Evolutionary conservation across 2,797 vertebrate genomes (phyloP).

Genomic region (Hemitrygon akajei): DNA sequence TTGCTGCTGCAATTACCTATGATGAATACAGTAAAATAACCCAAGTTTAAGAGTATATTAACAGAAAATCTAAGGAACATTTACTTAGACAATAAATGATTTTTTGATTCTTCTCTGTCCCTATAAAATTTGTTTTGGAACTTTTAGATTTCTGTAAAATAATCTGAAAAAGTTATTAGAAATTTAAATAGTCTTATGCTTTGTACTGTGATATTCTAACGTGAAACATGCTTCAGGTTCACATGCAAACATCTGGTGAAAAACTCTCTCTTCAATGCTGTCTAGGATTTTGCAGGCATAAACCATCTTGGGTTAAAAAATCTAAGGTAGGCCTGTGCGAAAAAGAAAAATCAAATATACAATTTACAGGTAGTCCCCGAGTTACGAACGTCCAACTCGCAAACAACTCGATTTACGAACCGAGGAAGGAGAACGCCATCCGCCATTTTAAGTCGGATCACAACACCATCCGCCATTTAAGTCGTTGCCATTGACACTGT

Average conservation of each 20-base stretch:
- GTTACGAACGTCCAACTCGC: too few species aligned
- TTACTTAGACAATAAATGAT: too few species aligned
- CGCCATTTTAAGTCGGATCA: too few species aligned
- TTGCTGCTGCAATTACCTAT: slow-evolving; percentile 90
- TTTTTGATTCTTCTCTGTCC: neutral
- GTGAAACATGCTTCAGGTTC: neutral
- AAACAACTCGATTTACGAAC: too few species aligned
- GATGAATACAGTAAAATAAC: slow-evolving; percentile 37
- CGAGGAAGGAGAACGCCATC: too few species aligned
- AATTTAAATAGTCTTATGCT: neutral
- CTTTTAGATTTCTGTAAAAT: neutral
- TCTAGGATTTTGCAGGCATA: neutral
- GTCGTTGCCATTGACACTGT: too few species aligned
- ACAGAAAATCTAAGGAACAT: neutral
- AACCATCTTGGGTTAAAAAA: neutral
- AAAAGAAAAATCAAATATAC: neutral
- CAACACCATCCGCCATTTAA: too few species aligned
- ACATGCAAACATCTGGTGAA: neutral
- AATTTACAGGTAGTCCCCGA: too few species aligned
- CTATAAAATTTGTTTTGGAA: neutral
- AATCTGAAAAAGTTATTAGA: neutral
- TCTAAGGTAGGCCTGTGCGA: neutral
- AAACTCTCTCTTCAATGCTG: neutral
- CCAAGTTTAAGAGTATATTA: neutral
- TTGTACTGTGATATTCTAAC: neutral